These are phyloP conservation scores for Ricordea florida DNA, from an alignment of 92 coral and sea anemone genomes.

Conservation along the genomic window DNA sequence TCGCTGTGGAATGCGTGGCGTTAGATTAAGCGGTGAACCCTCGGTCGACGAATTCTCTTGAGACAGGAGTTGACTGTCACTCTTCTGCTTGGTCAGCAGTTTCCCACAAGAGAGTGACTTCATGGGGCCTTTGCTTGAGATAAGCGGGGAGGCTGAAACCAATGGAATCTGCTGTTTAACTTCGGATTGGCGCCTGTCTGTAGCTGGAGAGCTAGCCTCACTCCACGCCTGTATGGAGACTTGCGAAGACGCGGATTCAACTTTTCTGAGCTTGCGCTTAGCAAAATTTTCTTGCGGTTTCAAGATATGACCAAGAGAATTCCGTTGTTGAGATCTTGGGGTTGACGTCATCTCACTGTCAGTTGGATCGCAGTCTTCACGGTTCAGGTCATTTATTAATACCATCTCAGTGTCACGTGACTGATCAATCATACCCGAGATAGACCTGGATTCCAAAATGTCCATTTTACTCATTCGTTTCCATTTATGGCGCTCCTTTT, in stretches of 20 bases:
- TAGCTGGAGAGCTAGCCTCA: conserved; percentile 10
- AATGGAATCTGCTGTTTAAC: not conserved
- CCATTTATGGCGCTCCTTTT: conserved; percentile 20
- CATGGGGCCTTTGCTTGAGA: not conserved
- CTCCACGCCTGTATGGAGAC: conserved; percentile 69
- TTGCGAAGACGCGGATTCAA: conserved; percentile 51
- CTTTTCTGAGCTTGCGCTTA: conserved; percentile 33
- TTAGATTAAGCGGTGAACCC: conserved; percentile 9
- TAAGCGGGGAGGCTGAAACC: not conserved
- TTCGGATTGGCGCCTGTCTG: not conserved
- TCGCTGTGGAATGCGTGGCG: conserved; percentile 6
- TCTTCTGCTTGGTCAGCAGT: conserved; percentile 19
- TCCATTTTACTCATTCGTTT: conserved; percentile 38
- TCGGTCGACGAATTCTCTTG: conserved; percentile 5
- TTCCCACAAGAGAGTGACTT: conserved; percentile 16
- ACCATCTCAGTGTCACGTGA: conserved; percentile 12
- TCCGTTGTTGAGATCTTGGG: not conserved
- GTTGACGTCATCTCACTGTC: conserved; percentile 5
- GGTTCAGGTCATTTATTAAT: not conserved
- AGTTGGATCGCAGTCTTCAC: not conserved
- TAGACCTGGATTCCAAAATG: conserved; percentile 25
- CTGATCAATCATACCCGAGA: conserved; percentile 7
- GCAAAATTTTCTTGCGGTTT: not conserved
- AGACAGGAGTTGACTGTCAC: conserved; percentile 9
- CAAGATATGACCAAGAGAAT: not conserved